phyloP scores from a whole-genome alignment of 2,113 vertebrate species.

The Phaetusa simplex region DNA sequence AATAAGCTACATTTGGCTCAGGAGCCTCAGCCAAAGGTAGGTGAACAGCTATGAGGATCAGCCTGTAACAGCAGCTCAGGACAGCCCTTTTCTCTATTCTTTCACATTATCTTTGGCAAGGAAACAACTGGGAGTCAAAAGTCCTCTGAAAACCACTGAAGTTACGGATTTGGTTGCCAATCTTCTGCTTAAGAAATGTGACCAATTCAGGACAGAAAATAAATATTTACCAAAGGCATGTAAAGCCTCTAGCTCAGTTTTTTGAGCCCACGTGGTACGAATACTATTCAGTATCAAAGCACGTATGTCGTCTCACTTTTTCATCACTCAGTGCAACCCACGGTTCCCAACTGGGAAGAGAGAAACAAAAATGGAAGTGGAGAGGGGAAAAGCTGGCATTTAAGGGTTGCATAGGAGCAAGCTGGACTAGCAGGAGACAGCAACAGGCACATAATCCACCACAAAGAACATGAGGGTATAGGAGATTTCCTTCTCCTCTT shows the following conservation, averaged over 20 bases:
- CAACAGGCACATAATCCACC: background rate
- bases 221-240: background rate
- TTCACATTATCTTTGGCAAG: background rate
- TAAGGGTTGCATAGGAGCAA: background rate
- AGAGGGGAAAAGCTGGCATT: background rate
- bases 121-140: background rate
- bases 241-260: background rate
- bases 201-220: background rate
- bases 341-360: background rate
- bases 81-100: background rate
- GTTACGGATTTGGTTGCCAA: background rate
- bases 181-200: background rate
- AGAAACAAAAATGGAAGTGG: background rate
- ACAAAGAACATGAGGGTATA: background rate
- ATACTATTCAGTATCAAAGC: background rate
- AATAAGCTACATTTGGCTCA: background rate
- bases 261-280: background rate
- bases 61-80: background rate
- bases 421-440: background rate
- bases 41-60: background rate
- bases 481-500: background rate
- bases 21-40: background rate
- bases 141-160: background rate
- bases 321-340: background rate
- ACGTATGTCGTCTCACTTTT: fast-evolving